Evolutionary conservation across 2,888 invertebrate genomes (phyloP).

Genomic region (Rhagonycha fulva): DNA sequence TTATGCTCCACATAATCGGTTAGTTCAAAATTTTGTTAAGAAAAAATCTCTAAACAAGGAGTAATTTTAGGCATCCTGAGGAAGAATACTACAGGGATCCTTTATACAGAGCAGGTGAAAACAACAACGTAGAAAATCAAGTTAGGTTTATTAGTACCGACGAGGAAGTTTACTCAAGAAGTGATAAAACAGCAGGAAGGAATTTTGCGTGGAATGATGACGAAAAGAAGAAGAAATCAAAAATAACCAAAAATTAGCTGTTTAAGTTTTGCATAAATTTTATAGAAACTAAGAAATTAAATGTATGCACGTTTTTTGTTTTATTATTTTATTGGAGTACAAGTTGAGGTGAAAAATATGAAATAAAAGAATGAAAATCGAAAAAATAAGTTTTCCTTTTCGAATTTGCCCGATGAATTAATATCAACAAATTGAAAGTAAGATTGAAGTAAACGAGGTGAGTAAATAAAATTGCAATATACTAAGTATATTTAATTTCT

Average conservation of each 20-base stretch:
- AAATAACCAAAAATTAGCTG: neutral
- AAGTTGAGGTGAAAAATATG: no score
- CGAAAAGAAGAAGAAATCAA: constrained; percentile 42
- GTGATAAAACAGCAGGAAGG: constrained; percentile 38
- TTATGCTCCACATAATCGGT: constrained; percentile 14
- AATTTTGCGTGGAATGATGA: constrained; percentile 54
- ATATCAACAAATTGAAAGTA: no score
- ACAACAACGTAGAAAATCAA: constrained; percentile 37
- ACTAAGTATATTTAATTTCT: no score
- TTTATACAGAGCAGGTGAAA: constrained; percentile 46
- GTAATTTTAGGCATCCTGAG: constrained; percentile 39
- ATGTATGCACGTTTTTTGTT: neutral
- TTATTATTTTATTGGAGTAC: no score
- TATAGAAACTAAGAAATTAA: neutral
- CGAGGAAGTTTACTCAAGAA: constrained; percentile 26
- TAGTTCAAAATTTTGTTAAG: neutral
- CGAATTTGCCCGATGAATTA: no score
- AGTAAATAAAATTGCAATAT: no score
- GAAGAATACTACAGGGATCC: constrained; percentile 44
- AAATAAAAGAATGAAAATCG: no score
- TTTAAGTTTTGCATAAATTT: neutral
- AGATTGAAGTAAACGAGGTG: no score
- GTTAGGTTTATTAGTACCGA: constrained; percentile 38
- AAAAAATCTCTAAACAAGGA: neutral
- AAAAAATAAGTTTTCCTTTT: no score